A percentile compares a stretch with the other conserved stretches of the same genome.
phyloP scores from a whole-genome alignment of 2,888 invertebrate genomes.

The Dynastes grantii region DNA sequence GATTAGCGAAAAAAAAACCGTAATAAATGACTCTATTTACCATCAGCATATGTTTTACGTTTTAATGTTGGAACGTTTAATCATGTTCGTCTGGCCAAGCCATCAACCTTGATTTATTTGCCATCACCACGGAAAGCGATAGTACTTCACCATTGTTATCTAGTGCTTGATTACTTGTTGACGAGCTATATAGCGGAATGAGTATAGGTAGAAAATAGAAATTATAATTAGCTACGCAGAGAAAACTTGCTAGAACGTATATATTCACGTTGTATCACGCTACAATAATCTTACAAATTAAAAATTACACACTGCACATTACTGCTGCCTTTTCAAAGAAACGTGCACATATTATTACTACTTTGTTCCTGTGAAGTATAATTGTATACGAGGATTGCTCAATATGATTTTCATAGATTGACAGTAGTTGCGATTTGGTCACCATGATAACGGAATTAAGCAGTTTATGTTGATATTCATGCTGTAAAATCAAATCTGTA shows the following conservation, averaged over 20 bases:
- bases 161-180: constrained; percentile 33
- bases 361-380: no score
- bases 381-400: no score
- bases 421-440: no score
- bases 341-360: no score
- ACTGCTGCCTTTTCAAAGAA: no score
- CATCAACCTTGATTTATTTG: constrained; percentile 39
- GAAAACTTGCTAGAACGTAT: neutral
- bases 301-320: no score
- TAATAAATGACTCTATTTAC: constrained; percentile 42
- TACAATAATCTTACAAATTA: no score
- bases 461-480: no score
- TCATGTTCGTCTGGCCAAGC: constrained; percentile 31
- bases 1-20: constrained; percentile 24
- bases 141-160: constrained; percentile 43
- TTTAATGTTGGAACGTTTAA: constrained; percentile 36
- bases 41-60: constrained; percentile 12
- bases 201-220: constrained; percentile 30
- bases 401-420: no score
- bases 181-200: neutral
- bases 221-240: constrained; percentile 8
- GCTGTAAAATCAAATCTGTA: no score
- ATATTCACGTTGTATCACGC: no score
- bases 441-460: no score
- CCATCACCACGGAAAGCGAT: constrained; percentile 37